A percentile compares a stretch with the other conserved stretches of the same genome.
Evolutionary conservation across 2,113 vertebrate genomes (phyloP).

Genomic region (Phaethornis superciliosus): DNA sequence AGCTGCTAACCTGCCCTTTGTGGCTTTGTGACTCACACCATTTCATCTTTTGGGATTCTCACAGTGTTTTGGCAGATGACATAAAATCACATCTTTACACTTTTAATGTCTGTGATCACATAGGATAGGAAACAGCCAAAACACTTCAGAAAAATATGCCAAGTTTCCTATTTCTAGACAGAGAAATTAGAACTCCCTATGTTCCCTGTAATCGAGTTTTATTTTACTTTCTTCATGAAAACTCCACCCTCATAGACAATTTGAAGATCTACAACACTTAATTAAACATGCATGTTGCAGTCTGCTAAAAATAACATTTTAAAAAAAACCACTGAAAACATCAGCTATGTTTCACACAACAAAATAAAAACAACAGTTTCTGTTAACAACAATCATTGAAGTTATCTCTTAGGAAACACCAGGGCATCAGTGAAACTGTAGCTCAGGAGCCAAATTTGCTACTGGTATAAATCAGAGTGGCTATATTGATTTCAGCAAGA

Average conservation of each 20-base stretch:
- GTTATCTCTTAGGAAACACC: background rate
- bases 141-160: background rate
- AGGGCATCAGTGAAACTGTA: background rate
- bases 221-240: background rate
- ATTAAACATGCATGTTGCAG: background rate
- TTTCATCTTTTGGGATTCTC: background rate
- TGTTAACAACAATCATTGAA: background rate
- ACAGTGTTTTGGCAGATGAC: background rate
- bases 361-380: conserved; percentile 23
- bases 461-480: background rate
- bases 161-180: background rate
- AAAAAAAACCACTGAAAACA: conserved; percentile 1
- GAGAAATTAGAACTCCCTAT: background rate
- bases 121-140: background rate
- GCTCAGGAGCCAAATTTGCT: conserved; percentile 12
- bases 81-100: background rate
- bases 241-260: background rate
- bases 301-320: background rate
- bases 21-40: background rate
- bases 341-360: background rate
- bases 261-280: background rate
- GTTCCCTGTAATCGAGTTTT: background rate
- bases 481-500: conserved; percentile 26
- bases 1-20: background rate
- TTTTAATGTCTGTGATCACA: background rate